phyloP scores from a whole-genome alignment of 2,888 invertebrate genomes.

The Lysandra coridon region DNA sequence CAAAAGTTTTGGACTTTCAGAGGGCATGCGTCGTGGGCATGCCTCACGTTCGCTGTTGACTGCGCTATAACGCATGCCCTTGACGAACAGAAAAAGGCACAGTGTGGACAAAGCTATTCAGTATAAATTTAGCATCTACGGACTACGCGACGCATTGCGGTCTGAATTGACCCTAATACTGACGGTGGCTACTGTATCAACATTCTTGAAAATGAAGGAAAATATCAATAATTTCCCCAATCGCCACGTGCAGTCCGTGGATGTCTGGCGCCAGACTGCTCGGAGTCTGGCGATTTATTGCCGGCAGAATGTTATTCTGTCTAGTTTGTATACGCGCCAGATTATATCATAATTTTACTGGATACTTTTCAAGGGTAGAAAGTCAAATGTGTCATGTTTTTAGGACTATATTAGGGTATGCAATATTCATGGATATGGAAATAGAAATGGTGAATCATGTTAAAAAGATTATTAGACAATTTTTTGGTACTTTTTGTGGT shows the following conservation, averaged over 20 bases:
- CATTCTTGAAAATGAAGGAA: background rate
- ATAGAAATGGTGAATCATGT: background rate
- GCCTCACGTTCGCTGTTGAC: no score
- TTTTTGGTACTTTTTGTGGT: no score
- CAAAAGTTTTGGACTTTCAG: no score
- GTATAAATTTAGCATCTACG: no score
- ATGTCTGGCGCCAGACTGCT: slow-evolving; percentile 53
- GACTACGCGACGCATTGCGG: no score
- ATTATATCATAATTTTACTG: background rate
- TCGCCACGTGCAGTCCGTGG: slow-evolving; percentile 18
- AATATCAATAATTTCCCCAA: slow-evolving; percentile 5
- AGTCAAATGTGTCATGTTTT: background rate
- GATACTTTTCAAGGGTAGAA: background rate
- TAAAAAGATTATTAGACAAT: background rate
- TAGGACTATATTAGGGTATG: background rate
- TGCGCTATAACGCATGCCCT: no score
- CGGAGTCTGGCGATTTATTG: slow-evolving; percentile 40
- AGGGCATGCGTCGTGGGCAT: no score
- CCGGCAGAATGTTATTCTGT: slow-evolving; percentile 37
- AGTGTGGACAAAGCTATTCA: no score
- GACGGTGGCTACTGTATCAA: background rate
- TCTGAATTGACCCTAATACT: background rate
- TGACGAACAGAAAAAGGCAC: no score
- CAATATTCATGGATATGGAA: background rate
- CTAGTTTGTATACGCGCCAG: background rate